Evolutionary conservation across 2,888 invertebrate species (phyloP).

Genomic region (Rhamnusium bicolor): DNA sequence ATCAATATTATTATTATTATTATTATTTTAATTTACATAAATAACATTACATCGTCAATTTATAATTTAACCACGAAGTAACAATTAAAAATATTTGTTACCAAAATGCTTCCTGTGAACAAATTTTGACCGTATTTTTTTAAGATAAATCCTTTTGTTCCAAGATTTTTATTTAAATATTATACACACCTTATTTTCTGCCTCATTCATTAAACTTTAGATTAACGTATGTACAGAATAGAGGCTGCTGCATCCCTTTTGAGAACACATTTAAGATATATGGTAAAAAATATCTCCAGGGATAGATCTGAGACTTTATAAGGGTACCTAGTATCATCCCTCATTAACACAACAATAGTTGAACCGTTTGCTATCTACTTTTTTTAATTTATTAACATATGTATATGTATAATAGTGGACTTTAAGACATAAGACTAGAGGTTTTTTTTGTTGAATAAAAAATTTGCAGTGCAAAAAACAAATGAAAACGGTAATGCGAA

Average conservation of each 20-base stretch:
- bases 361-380: conserved; percentile 49
- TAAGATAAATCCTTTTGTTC: neutral
- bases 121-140: no score
- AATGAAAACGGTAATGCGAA: neutral
- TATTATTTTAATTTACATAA: no score
- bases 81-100: no score
- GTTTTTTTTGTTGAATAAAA: conserved; percentile 1
- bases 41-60: no score
- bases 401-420: neutral
- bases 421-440: neutral
- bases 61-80: no score
- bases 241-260: neutral
- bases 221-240: neutral
- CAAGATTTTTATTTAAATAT: neutral
- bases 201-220: neutral
- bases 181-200: neutral
- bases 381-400: conserved; percentile 14
- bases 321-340: conserved; percentile 13
- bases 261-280: neutral
- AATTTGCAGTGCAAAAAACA: neutral
- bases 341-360: conserved; percentile 51
- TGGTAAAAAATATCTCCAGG: neutral
- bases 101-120: no score
- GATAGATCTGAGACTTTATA: neutral
- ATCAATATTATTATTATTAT: no score